Percentiles rank a stretch among this genome's conserved stretches.
phyloP scores from a whole-genome alignment of 1,140 invertebrate species.

The Cylas formicarius region DNA sequence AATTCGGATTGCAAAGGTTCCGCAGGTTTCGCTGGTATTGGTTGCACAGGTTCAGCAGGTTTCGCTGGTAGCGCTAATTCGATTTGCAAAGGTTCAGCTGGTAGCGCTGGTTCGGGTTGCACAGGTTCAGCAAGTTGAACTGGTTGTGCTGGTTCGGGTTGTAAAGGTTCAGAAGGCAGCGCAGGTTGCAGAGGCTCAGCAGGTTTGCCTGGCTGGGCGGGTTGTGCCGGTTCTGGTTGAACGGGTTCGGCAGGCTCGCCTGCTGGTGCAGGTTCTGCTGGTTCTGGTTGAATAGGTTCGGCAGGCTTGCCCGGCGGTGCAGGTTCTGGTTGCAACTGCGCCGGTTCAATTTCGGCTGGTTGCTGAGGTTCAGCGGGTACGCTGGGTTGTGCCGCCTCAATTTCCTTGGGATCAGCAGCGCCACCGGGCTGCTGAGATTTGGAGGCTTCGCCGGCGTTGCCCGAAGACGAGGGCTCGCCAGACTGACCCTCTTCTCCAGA shows the following conservation, averaged over 20 bases:
- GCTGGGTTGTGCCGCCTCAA: not conserved
- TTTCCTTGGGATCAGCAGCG: no score
- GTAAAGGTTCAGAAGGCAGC: no score
- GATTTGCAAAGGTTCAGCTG: not conserved
- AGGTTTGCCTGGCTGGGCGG: constrained; percentile 10
- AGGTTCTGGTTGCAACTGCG: no score
- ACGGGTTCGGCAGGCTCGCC: not conserved
- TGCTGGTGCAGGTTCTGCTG: not conserved
- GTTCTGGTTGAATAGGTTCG: no score
- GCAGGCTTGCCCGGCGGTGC: no score
- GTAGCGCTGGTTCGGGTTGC: not conserved
- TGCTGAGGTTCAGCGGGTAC: not conserved
- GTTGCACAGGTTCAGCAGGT: constrained; percentile 17
- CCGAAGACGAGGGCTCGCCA: no score
- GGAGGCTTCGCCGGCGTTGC: no score
- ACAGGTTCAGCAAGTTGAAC: constrained; percentile 3
- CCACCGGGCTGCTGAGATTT: no score
- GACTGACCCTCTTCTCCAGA: no score
- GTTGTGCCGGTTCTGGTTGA: not conserved
- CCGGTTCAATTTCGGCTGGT: not conserved
- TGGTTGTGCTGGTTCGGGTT: not conserved
- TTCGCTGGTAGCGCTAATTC: constrained; percentile 13
- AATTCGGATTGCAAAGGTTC: constrained; percentile 15
- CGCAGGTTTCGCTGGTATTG: constrained; percentile 13
- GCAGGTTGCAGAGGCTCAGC: constrained; percentile 12